These are phyloP conservation scores for Hippocampus zosterae DNA, from an alignment of 2,113 vertebrate species.

Conservation along the genomic window DNA sequence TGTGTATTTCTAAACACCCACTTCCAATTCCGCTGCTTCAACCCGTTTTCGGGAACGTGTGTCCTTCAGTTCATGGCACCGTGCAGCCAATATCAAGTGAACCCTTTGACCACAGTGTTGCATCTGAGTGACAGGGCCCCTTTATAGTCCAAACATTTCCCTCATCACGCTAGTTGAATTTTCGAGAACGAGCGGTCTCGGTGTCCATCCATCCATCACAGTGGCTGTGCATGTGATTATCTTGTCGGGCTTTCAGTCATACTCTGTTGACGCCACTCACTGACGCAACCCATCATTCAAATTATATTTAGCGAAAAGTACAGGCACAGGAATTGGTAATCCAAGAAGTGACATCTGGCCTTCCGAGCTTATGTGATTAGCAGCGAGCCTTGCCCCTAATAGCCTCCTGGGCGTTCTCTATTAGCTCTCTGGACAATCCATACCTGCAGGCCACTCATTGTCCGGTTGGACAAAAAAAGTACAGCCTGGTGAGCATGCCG, in stretches of 20 bases:
- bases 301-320: conserved; percentile 77
- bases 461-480: not conserved
- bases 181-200: conserved; percentile 48
- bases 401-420: conserved; percentile 64
- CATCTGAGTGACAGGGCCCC: conserved; percentile 38
- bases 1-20: conserved; percentile 17
- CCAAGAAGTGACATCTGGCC: conserved; percentile 76
- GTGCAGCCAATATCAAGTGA: conserved; percentile 30
- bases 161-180: conserved; percentile 50
- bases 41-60: conserved; percentile 10
- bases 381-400: conserved; percentile 69
- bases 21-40: conserved; percentile 5
- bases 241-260: conserved; percentile 46
- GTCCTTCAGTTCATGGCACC: conserved; percentile 41
- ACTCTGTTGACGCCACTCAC: conserved; percentile 43
- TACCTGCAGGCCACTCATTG: conserved; percentile 12
- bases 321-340: conserved; percentile 71
- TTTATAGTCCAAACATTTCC: conserved; percentile 32
- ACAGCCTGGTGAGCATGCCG: conserved; percentile 2
- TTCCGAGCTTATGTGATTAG: conserved; percentile 74
- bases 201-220: conserved; percentile 40
- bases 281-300: conserved; percentile 64
- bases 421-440: conserved; percentile 50
- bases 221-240: conserved; percentile 51
- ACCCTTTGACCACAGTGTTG: conserved; percentile 35